A percentile compares a stretch with the other conserved stretches of the same genome.
Conservation (phyloP, 2,113 vertebrate species). For the Loxodonta africana region DNA sequence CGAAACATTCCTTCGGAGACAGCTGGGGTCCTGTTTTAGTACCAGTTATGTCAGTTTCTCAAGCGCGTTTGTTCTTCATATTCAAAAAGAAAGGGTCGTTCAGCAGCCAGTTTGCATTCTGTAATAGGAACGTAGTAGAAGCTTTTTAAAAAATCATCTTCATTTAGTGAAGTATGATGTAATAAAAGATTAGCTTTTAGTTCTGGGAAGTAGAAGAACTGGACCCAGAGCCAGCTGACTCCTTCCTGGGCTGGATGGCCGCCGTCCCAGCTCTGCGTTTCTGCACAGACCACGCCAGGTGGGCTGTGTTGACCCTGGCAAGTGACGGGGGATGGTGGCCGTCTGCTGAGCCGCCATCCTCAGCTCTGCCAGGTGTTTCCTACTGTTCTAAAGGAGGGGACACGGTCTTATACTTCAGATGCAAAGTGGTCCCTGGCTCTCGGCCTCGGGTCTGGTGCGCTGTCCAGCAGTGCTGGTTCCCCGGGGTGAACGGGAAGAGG, state of each 20-base stretch:
- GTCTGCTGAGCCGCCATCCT: rapidly evolving
- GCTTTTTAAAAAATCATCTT: background rate
- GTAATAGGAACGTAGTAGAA: background rate
- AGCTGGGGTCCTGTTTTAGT: background rate
- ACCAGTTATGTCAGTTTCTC: background rate
- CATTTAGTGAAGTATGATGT: rapidly evolving
- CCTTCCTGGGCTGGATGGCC: no score
- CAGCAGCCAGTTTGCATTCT: rapidly evolving
- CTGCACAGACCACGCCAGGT: no score
- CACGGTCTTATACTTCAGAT: rapidly evolving
- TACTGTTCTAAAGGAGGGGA: background rate
- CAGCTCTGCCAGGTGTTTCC: background rate
- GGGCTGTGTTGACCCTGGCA: no score
- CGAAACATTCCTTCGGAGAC: background rate
- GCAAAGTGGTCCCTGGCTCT: rapidly evolving
- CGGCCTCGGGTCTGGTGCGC: rapidly evolving
- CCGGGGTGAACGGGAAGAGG: rapidly evolving
- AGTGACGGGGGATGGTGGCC: rapidly evolving
- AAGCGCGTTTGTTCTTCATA: background rate
- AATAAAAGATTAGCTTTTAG: no score
- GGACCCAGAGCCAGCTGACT: background rate
- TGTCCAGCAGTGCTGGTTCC: rapidly evolving
- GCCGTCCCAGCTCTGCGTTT: rapidly evolving
- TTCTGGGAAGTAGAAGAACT: background rate
- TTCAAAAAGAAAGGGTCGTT: background rate